Conservation (phyloP, 2,797 vertebrate species). For the Enteromius thamalakanensis region DNA sequence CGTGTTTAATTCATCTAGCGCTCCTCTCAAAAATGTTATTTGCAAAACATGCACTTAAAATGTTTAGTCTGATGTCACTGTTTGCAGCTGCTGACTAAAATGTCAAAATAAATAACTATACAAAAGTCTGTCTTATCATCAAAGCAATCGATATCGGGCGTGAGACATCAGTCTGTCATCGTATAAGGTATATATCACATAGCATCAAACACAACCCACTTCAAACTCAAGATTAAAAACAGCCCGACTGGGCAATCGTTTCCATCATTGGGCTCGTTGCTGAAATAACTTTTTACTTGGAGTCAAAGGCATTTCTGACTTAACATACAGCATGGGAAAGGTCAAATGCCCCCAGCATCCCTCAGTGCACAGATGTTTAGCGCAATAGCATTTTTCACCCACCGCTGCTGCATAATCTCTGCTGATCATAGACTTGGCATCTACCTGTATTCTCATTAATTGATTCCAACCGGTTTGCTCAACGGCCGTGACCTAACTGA, state of each 20-base stretch:
- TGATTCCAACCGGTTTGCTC: constrained; percentile 48
- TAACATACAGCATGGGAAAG: constrained; percentile 41
- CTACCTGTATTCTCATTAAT: constrained; percentile 50
- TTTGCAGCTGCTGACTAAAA: constrained; percentile 35
- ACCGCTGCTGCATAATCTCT: constrained; percentile 47
- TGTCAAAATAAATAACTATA: constrained; percentile 51
- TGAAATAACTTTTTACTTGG: constrained; percentile 18
- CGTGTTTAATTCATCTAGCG: too few relatives aligned
- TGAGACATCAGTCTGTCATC: constrained; percentile 15
- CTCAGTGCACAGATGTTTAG: constrained; percentile 53
- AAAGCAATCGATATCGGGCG: constrained; percentile 34
- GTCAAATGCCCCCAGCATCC: constrained; percentile 43
- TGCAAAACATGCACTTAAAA: background rate
- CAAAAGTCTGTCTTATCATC: constrained; percentile 42
- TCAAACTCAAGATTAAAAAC: constrained; percentile 44
- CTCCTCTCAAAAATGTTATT: too few relatives aligned
- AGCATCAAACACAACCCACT: constrained; percentile 52
- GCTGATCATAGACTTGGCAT: constrained; percentile 53
- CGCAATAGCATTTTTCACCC: constrained; percentile 24
- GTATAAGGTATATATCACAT: constrained; percentile 38
- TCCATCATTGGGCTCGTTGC: constrained; percentile 9
- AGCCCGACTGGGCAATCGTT: constrained; percentile 29
- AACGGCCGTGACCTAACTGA: constrained; percentile 47
- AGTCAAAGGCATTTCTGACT: constrained; percentile 18
- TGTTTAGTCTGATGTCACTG: background rate